Evolutionary conservation across 2,888 invertebrate species (phyloP), one percentile per base, ranked within the genome.

Genomic region (Ennomos fuscantarius): DNA sequence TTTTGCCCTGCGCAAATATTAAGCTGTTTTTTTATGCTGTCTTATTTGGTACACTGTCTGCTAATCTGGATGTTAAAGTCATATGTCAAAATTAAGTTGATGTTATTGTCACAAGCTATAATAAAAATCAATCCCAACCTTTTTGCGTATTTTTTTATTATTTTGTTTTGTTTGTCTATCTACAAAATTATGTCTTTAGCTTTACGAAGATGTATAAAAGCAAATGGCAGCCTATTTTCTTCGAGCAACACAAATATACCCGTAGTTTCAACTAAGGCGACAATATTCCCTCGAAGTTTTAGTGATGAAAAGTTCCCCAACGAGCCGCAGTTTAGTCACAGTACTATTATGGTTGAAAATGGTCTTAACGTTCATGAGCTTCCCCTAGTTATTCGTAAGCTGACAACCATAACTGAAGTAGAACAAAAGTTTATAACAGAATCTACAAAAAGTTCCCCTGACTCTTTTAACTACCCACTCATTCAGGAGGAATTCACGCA

Each of bases 291-390:
- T 58, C 79, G 89, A 62, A 73, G 62, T 47, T 78, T 77, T 48
- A 78, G 82, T 69, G 88, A 88, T 62, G 85, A 87, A 34, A 87
- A 84, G 68, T 70, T 70, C 65, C 72, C 72, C 37, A 76, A 72
- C 64, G 78, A 74, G 65, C 78, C 81, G 47, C 87, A 88, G 62
- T 86, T 86, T 60, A 82, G 77, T 52, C 84, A 78, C 48, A 89
- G 86, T 63, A 93, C 93, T 9, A 93, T 95, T 55, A 78, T 96
- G 43, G 84, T 95, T 51, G 95, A 96, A 83, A 94, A 95, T 76
- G 95, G 95, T 5, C 82, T 89, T n/a, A 92, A 93, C 52, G 94
- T 96, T 15, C 93, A 94, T 69, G 96, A 96, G 77, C 87, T 96
- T 45, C 95, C 95, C 1, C 85, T 95, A 10, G 92, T 95, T 49